Evolutionary conservation across 2,113 vertebrate genomes (phyloP), one percentile per base, ranked within the genome.

Genomic region (Sterna hirundo): DNA sequence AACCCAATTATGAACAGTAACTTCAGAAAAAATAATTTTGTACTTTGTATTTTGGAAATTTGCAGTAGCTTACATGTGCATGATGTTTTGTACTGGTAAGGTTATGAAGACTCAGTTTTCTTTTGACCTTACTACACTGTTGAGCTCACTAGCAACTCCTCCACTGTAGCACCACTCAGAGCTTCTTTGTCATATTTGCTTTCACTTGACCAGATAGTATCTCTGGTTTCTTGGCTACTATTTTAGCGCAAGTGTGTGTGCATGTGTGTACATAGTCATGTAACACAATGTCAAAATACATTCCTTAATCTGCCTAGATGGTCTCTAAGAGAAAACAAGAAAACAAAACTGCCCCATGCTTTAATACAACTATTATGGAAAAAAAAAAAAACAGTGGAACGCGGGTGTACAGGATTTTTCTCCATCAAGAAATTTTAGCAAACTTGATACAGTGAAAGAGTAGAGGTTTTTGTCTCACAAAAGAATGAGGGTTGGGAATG

Each of bases 251-350:
- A 91, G 66, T 40, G 26, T 57, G 46, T 55, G 57, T 34, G 83
- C 68, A 55, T n/a, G 26, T 46, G 52, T 80, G 57, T 76, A 52
- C 27, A 76, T 1, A 93, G 52, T 44, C 88, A 78, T 57, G 76
- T 75, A 94, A 88, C 58, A 88, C 29, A 58, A 81, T 38, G 57
- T 88, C 69, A 90, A 86, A 96, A 91, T 54, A 90, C 83, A 94
- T 93, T 84, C 85, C 71, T 96, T 90, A 72, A 88, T 78, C 47
- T 64, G 86, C 74, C 61, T 82, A 61, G 23, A 95, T 61, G 57
- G 69, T 84, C 83, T 84, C 76, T 71, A 58, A 46, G 52, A 65
- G 62, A 69, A 94, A 93, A 79, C 13, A 68, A 71, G 34, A 80
- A 94, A 88, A 76, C 55, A 64, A 81, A 97, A 61, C 38, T 57